Evolutionary conservation across 2,888 invertebrate species (phyloP).

Genomic region (Unio delphinus): DNA sequence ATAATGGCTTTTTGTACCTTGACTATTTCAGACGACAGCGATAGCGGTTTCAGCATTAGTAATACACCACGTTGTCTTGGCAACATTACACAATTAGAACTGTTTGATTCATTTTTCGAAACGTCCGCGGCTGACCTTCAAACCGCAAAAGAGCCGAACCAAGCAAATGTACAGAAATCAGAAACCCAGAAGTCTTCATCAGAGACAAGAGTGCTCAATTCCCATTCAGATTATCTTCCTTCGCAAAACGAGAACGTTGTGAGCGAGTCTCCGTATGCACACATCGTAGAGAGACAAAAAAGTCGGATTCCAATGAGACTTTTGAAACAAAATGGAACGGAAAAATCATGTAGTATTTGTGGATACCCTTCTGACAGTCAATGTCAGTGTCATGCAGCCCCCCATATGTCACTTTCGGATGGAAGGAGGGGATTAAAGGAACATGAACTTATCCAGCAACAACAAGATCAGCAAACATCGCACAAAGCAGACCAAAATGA

Average conservation of each 20-base stretch:
- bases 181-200: background rate
- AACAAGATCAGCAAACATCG: no score
- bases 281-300: constrained; percentile 11
- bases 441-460: no score
- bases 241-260: background rate
- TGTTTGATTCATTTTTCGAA: constrained; percentile 33
- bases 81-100: constrained; percentile 26
- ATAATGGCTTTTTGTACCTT: background rate
- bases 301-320: constrained; percentile 21
- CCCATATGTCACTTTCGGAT: no score
- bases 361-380: no score
- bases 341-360: no score
- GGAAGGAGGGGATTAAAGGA: no score
- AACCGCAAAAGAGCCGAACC: background rate
- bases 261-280: no score
- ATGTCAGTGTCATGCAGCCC: no score
- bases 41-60: constrained; percentile 56
- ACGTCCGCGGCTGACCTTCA: background rate
- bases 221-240: background rate
- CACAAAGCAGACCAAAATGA: no score
- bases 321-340: no score
- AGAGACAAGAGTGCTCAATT: background rate
- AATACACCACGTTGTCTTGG: constrained; percentile 46
- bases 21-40: constrained; percentile 51
- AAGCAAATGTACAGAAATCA: background rate